A percentile compares a stretch with the other conserved stretches of the same genome.
These are phyloP conservation scores for Leptoteleia sp. DNA, from an alignment of 1,140 invertebrate species.

Conservation along the genomic window DNA sequence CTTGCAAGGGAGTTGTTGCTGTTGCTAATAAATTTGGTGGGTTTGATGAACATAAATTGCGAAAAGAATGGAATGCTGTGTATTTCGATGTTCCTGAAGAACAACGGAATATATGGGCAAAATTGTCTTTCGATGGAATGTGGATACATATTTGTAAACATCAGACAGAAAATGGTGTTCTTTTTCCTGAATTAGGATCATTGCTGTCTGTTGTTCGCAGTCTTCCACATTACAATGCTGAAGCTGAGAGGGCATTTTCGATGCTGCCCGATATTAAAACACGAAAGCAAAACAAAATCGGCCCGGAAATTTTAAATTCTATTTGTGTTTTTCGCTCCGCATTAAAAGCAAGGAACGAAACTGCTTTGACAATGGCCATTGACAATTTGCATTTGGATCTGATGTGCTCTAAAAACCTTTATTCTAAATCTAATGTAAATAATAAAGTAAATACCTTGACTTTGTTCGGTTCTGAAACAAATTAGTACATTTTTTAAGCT, in stretches of 20 bases:
- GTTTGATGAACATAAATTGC: too few relatives aligned
- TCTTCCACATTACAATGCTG: constrained; percentile 46
- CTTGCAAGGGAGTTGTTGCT: too few relatives aligned
- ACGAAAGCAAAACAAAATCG: constrained; percentile 12
- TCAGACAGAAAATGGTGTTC: not conserved
- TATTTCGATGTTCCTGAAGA: too few relatives aligned
- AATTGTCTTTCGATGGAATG: constrained; percentile 40
- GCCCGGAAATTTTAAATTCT: constrained; percentile 5
- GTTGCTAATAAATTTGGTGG: too few relatives aligned
- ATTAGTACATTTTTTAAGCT: too few relatives aligned
- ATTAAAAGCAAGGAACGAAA: constrained; percentile 26
- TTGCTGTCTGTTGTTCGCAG: constrained; percentile 12
- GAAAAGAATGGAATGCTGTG: too few relatives aligned
- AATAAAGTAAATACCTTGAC: too few relatives aligned
- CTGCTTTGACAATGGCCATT: constrained; percentile 6
- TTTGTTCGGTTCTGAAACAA: too few relatives aligned
- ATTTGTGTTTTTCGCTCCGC: constrained; percentile 35
- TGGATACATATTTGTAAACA: constrained; percentile 15
- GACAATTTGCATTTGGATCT: not conserved
- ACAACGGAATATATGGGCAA: too few relatives aligned
- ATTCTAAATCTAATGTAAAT: too few relatives aligned
- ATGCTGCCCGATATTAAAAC: constrained; percentile 22
- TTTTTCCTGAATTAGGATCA: constrained; percentile 10
- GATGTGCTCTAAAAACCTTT: too few relatives aligned
- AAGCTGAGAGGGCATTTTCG: constrained; percentile 34